These are phyloP conservation scores for Trematomus bernacchii DNA, from an alignment of 2,797 vertebrate species.

Conservation along the genomic window DNA sequence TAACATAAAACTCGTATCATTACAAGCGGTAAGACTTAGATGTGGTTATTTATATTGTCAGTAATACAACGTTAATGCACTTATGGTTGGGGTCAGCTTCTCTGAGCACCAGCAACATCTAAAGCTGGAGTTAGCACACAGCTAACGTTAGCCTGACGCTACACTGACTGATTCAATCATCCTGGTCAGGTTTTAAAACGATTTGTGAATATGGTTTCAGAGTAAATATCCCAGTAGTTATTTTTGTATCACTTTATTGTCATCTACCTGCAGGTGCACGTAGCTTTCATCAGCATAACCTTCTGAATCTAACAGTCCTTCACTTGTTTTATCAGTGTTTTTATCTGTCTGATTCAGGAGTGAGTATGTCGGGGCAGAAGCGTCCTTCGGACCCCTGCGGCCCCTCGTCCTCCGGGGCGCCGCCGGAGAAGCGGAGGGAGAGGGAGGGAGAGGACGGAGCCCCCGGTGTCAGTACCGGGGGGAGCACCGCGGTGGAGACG, in stretches of 20 bases:
- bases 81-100: not conserved
- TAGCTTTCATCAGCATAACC: not conserved
- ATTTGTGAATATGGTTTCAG: fast-evolving
- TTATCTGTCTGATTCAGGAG: constrained; percentile 32
- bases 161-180: constrained; percentile 5
- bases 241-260: not conserved
- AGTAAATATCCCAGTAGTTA: not conserved
- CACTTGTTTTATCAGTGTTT: not conserved
- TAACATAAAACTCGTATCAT: constrained; percentile 9
- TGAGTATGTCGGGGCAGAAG: constrained; percentile 87
- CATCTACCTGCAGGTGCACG: not conserved
- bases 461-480: constrained; percentile 78
- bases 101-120: not conserved
- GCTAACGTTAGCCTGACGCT: constrained; percentile 60
- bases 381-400: constrained; percentile 82
- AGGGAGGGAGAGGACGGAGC: constrained; percentile 82
- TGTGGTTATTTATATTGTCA: not conserved
- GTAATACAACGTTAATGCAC: not conserved
- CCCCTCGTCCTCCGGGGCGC: constrained; percentile 76
- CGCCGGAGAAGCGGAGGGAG: constrained; percentile 84
- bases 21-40: constrained; percentile 56
- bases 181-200: not conserved
- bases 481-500: constrained; percentile 86
- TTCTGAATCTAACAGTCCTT: not conserved
- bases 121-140: constrained; percentile 48